Percentiles rank a stretch among this genome's conserved stretches.
Evolutionary conservation across 2,888 invertebrate genomes (phyloP).

Genomic region (Megalurothrips usitatus): DNA sequence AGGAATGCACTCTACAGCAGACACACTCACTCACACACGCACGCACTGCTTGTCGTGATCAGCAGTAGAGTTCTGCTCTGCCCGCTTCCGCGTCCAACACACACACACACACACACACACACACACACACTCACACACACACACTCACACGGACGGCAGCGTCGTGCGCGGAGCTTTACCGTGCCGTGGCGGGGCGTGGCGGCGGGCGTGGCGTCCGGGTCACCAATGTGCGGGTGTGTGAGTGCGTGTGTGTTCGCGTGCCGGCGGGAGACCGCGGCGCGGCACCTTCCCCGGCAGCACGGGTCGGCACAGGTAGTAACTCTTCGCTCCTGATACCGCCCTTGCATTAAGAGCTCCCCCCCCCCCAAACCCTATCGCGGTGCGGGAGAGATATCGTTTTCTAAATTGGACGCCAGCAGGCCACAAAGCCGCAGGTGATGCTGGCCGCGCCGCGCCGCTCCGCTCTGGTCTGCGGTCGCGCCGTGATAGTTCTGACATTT

Average conservation of each 20-base stretch:
- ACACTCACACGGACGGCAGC: background rate
- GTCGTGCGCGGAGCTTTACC: background rate
- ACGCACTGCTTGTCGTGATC: background rate
- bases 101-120: too few relatives aligned
- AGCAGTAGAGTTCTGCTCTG: background rate
- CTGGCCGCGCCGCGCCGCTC: background rate
- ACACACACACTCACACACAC: too few relatives aligned
- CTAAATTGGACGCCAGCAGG: background rate
- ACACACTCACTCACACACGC: background rate
- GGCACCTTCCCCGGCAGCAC: too few relatives aligned
- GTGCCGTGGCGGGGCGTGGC: background rate
- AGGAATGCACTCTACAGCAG: background rate
- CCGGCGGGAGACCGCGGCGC: too few relatives aligned
- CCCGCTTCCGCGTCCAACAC: background rate
- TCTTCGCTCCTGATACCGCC: too few relatives aligned
- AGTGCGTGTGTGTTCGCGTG: too few relatives aligned
- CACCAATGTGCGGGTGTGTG: background rate
- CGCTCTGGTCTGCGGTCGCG: too few relatives aligned
- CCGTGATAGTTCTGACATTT: conserved; percentile 1
- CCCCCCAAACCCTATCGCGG: background rate
- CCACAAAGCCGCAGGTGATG: background rate
- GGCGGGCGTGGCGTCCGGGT: background rate
- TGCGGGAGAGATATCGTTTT: background rate
- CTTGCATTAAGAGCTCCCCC: background rate
- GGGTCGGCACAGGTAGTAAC: too few relatives aligned